A percentile compares a stretch with the other conserved stretches of the same genome.
These are phyloP conservation scores for Choloepus hoffmanni DNA, from an alignment of 2,113 vertebrate species.

Conservation along the genomic window DNA sequence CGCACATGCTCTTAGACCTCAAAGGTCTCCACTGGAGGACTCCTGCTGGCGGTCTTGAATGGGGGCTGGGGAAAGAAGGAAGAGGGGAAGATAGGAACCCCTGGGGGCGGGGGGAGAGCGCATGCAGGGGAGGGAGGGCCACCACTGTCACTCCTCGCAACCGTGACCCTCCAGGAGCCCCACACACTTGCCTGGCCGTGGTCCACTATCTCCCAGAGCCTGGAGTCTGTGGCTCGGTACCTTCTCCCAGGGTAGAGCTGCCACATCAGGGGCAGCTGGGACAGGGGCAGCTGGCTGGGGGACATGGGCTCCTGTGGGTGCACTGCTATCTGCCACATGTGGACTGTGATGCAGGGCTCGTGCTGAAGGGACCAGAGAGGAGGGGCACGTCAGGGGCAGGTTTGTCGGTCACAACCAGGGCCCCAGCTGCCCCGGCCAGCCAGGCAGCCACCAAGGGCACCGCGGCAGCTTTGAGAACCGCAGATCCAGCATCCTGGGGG, in stretches of 20 bases:
- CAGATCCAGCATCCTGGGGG: background rate
- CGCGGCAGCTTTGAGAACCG: background rate
- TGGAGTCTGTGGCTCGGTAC: background rate
- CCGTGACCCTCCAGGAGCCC: background rate
- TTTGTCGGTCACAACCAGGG: background rate
- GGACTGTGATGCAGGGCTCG: background rate
- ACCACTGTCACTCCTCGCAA: background rate
- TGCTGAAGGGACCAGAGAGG: background rate
- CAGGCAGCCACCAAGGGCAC: accelerated
- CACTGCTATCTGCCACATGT: background rate
- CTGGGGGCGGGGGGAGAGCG: background rate
- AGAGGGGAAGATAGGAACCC: background rate
- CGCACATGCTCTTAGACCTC: background rate
- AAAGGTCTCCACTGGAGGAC: too few relatives aligned
- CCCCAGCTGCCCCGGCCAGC: background rate
- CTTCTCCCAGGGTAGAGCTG: accelerated
- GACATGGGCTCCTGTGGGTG: accelerated
- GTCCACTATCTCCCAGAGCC: background rate
- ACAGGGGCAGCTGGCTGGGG: background rate
- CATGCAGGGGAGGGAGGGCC: too few relatives aligned
- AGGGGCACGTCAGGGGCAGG: background rate
- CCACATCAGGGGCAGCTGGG: background rate
- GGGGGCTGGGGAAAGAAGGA: background rate
- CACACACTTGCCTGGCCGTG: background rate
- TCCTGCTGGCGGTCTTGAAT: too few relatives aligned